Base-by-base conservation (phyloP, 2,888 invertebrate genomes). In the Diaprepes abbreviatus region DNA sequence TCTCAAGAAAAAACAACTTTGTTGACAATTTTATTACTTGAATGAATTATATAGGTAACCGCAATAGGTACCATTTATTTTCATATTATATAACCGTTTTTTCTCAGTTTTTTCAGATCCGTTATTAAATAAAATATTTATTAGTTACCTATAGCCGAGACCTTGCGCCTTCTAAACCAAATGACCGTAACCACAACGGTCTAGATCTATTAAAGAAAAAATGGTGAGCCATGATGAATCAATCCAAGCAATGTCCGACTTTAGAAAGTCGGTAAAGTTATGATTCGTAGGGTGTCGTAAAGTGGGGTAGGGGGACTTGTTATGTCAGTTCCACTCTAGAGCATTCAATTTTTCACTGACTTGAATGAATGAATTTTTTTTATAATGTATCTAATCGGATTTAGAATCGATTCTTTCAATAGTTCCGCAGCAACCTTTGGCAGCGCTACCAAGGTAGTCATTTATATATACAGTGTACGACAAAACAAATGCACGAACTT, bases 131-230 rank as follows among this genome's bases (percentile, higher is more conserved):
- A 28, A 40, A 64, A 35, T 40, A 43, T 54, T 55, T 17, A 60
- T 38, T 66, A 35, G 12, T 9, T 16, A 28, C 7, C 28, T 28
- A 50, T 28, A 16, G 14, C 3, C 31, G 66, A 17, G 67, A 64
- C 67, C 67, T 71, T 67, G 71, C 28, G 24, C 68, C 68, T 68
- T 71, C 58, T 67, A 67, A 59, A 45, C 28, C 50, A 28, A 71
- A 33, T 45, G 36, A 43, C 63, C 67, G 36, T 64, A 54, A 71
- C 70, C 62, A 58, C 62, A 71, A 62, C 10, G 52, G 17, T 58
- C 28, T 55, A 48, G 38, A 58, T 31, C 31, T 14, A 24, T 12
- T 17, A 17, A 55, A 33, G 16, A 52, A 52, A 66, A 60, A 60
- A 28, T 9, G 31, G 17, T n/a, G 43, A 62, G 40, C 45, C 50